phyloP scores from a whole-genome alignment of 2,113 vertebrate species.

The Hemibagrus wyckioides region DNA sequence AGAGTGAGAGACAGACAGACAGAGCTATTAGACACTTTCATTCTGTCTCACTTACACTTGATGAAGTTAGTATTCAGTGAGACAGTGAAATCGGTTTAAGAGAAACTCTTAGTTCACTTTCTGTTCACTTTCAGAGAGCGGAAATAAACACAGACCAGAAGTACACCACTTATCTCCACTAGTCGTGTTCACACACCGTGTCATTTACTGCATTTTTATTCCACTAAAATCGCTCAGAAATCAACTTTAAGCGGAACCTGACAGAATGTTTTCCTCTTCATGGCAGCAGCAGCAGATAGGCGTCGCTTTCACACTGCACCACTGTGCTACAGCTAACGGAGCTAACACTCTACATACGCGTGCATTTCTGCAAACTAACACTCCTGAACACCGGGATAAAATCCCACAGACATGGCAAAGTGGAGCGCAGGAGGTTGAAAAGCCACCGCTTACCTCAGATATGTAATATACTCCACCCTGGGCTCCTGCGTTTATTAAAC shows the following conservation, averaged over 20 bases:
- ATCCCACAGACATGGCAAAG: background rate
- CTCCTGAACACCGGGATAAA: background rate
- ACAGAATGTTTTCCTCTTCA: background rate
- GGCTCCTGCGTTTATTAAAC: background rate
- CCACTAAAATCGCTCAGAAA: background rate
- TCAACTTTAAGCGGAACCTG: background rate
- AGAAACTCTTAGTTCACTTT: background rate
- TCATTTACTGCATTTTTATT: background rate
- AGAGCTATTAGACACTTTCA: background rate
- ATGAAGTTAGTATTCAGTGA: background rate
- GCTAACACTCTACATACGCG: background rate
- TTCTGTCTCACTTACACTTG: background rate
- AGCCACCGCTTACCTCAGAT: constrained; percentile 19
- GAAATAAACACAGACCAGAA: background rate
- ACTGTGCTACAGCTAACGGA: constrained; percentile 13
- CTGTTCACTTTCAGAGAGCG: background rate
- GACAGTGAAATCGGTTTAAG: background rate
- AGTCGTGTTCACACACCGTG: background rate
- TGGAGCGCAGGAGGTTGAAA: background rate
- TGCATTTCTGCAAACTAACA: background rate
- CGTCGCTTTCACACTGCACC: background rate
- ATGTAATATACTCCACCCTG: background rate
- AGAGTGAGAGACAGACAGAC: background rate
- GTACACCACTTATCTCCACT: background rate
- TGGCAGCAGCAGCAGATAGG: background rate